phyloP scores from a whole-genome alignment of 2,888 invertebrate genomes.

The Parascotia fuliginaria region DNA sequence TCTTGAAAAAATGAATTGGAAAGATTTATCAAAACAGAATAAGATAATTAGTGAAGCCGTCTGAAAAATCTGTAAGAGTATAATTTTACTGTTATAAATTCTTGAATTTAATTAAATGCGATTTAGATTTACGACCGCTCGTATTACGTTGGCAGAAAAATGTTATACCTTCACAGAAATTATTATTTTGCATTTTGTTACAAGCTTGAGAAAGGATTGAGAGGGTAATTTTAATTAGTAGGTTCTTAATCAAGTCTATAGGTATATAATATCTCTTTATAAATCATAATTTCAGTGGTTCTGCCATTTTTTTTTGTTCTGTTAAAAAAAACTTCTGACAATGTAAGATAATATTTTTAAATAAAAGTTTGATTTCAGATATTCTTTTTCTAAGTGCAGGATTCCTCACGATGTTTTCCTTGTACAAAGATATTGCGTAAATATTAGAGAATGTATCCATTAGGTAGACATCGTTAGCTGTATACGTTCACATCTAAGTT shows the following conservation, averaged over 20 bases:
- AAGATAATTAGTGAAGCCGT: not conserved
- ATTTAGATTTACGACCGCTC: slow-evolving; percentile 36
- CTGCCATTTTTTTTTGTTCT: too few species aligned
- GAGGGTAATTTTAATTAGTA: not conserved
- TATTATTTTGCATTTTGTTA: slow-evolving; percentile 30
- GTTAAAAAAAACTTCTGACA: too few species aligned
- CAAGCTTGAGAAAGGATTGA: slow-evolving; percentile 1
- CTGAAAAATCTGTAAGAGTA: not conserved
- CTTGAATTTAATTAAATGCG: slow-evolving; percentile 34
- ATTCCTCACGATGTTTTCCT: too few species aligned
- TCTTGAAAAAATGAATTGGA: not conserved
- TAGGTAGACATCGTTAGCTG: too few species aligned
- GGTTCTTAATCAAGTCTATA: not conserved
- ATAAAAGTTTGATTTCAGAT: too few species aligned
- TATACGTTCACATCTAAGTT: too few species aligned
- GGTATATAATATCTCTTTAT: not conserved
- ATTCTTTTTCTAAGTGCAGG: too few species aligned
- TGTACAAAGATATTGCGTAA: too few species aligned
- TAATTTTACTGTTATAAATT: slow-evolving; percentile 14
- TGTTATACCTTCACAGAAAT: slow-evolving; percentile 23
- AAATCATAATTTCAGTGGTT: too few species aligned
- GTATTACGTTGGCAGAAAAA: slow-evolving; percentile 28
- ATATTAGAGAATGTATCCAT: too few species aligned
- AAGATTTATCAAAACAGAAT: not conserved
- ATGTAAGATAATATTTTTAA: too few species aligned